phyloP scores from a whole-genome alignment of 2,113 vertebrate species.

The Macaca nemestrina region DNA sequence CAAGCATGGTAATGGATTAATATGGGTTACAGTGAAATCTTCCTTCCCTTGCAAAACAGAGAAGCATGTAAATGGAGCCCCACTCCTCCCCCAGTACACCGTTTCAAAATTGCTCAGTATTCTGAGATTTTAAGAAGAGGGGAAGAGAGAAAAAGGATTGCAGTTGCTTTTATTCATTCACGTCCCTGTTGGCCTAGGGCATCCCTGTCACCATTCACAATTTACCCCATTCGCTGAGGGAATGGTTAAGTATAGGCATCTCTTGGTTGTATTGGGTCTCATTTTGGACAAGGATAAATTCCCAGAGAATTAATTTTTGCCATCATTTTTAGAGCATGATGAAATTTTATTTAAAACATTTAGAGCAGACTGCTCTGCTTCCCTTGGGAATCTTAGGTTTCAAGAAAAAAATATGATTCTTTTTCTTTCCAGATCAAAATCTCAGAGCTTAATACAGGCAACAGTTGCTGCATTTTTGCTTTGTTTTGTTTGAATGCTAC shows the following conservation, averaged over 20 bases:
- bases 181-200: neutral
- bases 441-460: neutral
- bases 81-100: neutral
- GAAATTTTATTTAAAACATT: conserved; percentile 45
- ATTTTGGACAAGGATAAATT: neutral
- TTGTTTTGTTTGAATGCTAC: conserved; percentile 35
- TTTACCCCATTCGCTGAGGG: neutral
- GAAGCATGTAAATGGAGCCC: neutral
- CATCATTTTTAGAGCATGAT: conserved; percentile 8
- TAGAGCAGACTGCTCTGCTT: conserved; percentile 13
- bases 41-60: neutral
- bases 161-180: neutral
- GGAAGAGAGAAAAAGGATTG: neutral
- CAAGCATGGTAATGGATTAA: neutral
- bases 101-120: neutral
- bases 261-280: neutral
- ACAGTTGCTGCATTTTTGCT: neutral
- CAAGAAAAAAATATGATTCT: neutral
- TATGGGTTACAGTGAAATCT: neutral
- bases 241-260: neutral
- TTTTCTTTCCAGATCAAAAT: conserved; percentile 20
- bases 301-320: neutral
- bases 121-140: neutral
- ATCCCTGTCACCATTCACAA: neutral
- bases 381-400: neutral